Percentiles rank a stretch among this genome's conserved stretches.
These are phyloP conservation scores for Chiroxiphia lanceolata DNA, from an alignment of 2,797 vertebrate genomes.

Conservation along the genomic window DNA sequence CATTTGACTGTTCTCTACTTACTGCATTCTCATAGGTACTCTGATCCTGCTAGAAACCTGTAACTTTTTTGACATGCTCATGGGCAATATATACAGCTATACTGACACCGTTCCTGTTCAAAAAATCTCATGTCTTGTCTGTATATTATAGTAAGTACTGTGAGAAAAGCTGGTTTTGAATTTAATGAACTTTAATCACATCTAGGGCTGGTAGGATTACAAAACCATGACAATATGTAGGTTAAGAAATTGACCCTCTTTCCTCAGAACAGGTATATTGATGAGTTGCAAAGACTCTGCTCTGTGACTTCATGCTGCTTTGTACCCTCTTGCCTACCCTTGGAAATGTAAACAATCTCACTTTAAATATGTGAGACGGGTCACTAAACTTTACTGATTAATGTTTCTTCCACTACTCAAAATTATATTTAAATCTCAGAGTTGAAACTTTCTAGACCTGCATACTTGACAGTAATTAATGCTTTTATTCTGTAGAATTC, in stretches of 20 bases:
- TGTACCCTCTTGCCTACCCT: not conserved
- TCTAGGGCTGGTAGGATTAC: not conserved
- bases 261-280: not conserved
- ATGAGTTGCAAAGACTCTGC: not conserved
- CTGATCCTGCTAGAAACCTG: not conserved
- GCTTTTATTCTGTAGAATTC: not conserved
- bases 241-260: not conserved
- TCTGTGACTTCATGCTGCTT: not conserved
- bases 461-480: not conserved
- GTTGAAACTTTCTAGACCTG: not conserved
- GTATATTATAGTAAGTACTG: not conserved
- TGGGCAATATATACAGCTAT: not conserved
- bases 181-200: not conserved
- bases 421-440: not conserved
- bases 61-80: not conserved
- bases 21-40: not conserved
- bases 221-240: not conserved
- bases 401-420: not conserved
- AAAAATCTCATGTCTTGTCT: not conserved
- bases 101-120: not conserved
- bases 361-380: not conserved
- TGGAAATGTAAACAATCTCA: not conserved
- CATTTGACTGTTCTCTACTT: not conserved
- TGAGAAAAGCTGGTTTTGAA: not conserved
- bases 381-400: not conserved